Evolutionary conservation across 2,888 invertebrate genomes (phyloP), one percentile per base, ranked within the genome.

Genomic region (Oscheius sp.): DNA sequence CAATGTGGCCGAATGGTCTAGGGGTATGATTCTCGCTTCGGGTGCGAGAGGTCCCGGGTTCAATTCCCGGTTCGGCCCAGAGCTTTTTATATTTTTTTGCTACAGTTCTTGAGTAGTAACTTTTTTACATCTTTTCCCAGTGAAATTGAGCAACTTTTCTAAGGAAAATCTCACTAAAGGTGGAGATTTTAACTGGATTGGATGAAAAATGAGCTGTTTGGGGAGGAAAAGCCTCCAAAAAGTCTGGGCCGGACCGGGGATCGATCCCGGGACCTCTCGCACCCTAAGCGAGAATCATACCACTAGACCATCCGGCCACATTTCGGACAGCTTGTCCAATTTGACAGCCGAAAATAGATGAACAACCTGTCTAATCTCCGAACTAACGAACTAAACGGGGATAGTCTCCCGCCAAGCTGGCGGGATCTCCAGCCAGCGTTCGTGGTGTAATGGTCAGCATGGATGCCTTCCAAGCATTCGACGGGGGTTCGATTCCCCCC

Each of bases 1-100:
- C n/a, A n/a, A n/a, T n/a, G n/a, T n/a, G 79, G 79, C 79, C 77
- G 74, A 74, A 77, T 82, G 81, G 81, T 82, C 81, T 82, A 82
- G 81, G 65, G 81, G 82, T 82, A 82, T 82, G 84, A 84, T 84
- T 84, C 84, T 84, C 84, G 84, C 84, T 84, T 84, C 83, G 84
- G 84, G 84, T 84, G 84, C 84, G 84, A 84, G 84, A 84, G 84
- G 84, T 82, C 84, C 84, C 83, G 70, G 72, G 72, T 72, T 72
- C 72, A 70, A 72, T 72, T 72, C 72, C 72, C 72, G 70, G 70
- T 70, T n/a, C 70, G 57, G 71, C 72, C 70, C 72, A 71, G 27
- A 55, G 20, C 10, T 23, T 12, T 23, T 48, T n/a, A n/a, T n/a
- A n/a, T n/a, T n/a, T n/a, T n/a, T n/a, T n/a, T n/a, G 20, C 15